phyloP scores from a whole-genome alignment of 2,888 invertebrate species.

The Drosophila algonquin region DNA sequence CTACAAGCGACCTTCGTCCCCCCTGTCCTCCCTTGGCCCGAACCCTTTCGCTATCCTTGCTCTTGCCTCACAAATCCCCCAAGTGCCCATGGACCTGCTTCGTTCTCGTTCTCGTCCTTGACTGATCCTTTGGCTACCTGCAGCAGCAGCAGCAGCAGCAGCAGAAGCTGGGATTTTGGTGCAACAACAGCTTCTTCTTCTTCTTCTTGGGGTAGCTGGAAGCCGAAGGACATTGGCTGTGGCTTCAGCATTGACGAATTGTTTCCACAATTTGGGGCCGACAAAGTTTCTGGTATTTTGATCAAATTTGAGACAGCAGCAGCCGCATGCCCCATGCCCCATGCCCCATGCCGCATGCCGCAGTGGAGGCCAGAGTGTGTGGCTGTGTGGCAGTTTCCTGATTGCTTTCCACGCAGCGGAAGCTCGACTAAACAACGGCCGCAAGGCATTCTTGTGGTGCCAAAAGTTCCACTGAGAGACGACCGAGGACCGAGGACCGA shows the following conservation, averaged over 20 bases:
- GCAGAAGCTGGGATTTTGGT: constrained; percentile 3
- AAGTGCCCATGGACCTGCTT: constrained; percentile 5
- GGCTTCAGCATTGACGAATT: constrained; percentile 38
- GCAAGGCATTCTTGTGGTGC: not conserved
- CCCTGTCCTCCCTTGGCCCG: constrained; percentile 1
- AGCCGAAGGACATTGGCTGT: not conserved
- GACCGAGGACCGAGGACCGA: too few species aligned
- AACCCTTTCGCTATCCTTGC: constrained; percentile 4
- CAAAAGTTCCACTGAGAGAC: not conserved
- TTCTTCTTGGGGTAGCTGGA: not conserved
- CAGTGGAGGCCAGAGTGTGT: too few species aligned
- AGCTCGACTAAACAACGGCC: not conserved
- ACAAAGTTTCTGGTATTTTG: constrained; percentile 19
- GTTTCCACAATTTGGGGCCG: constrained; percentile 35
- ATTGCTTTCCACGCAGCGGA: not conserved
- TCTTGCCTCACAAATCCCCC: not conserved
- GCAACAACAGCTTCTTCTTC: not conserved
- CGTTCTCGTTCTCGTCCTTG: constrained; percentile 16
- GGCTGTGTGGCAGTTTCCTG: not conserved
- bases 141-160: constrained; percentile 24
- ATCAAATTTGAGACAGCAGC: constrained; percentile 35
- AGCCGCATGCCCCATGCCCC: not conserved
- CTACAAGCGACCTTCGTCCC: constrained; percentile 29
- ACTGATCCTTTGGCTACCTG: constrained; percentile 33
- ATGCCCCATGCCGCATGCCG: not conserved